phyloP scores from a whole-genome alignment of 1,140 invertebrate genomes.

The Bombus pyrosoma region DNA sequence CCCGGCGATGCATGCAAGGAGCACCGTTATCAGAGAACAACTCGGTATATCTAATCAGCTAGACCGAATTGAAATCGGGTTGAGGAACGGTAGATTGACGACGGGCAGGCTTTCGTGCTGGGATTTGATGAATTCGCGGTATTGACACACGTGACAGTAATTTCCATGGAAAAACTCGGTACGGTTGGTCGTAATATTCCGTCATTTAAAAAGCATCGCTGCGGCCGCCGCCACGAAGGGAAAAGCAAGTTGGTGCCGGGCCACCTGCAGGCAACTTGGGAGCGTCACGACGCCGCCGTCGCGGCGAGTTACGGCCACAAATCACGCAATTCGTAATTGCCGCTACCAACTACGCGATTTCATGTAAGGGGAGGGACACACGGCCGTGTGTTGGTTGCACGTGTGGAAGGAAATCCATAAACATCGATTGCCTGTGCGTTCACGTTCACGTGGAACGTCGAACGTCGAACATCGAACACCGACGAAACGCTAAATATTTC shows the following conservation, averaged over 20 bases:
- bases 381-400: slow-evolving; percentile 42
- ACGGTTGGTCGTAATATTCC: slow-evolving; percentile 63
- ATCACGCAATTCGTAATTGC: slow-evolving; percentile 81
- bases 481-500: slow-evolving; percentile 47
- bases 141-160: slow-evolving; percentile 58
- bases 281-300: slow-evolving; percentile 77
- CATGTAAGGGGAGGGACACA: slow-evolving; percentile 50
- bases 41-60: not conserved
- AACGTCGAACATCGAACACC: slow-evolving; percentile 26
- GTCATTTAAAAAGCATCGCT: slow-evolving; percentile 62
- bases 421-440: slow-evolving; percentile 75
- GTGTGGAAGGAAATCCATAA: slow-evolving; percentile 77
- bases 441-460: slow-evolving; percentile 36
- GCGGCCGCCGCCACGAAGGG: slow-evolving; percentile 47
- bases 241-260: slow-evolving; percentile 70
- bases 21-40: slow-evolving; percentile 1
- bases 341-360: slow-evolving; percentile 75
- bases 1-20: not conserved
- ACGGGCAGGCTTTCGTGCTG: slow-evolving; percentile 1
- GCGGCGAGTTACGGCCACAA: slow-evolving; percentile 76
- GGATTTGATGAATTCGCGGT: slow-evolving; percentile 56
- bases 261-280: slow-evolving; percentile 74
- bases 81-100: not conserved
- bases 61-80: slow-evolving; percentile 7
- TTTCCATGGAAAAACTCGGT: slow-evolving; percentile 35